Evolutionary conservation across 2,888 invertebrate genomes (phyloP).

Genomic region (Rhamphomyia laevipes): DNA sequence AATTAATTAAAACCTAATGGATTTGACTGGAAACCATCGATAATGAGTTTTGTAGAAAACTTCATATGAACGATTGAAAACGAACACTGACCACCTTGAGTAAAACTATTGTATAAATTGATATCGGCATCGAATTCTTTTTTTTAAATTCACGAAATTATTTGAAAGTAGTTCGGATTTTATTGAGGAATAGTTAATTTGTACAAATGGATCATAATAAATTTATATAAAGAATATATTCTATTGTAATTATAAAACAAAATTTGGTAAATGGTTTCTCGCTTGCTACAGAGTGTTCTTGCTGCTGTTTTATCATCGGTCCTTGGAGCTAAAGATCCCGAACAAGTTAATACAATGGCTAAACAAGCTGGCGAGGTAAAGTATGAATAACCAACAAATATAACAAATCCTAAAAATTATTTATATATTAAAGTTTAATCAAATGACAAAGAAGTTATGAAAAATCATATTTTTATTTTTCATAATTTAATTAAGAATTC

Average conservation of each 20-base stretch:
- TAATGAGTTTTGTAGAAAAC: no score
- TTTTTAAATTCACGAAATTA: no score
- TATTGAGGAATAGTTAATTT: no score
- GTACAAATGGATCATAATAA: no score
- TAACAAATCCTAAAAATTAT: not conserved
- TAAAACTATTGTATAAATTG: no score
- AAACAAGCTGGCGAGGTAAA: conserved; percentile 93
- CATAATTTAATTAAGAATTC: not conserved
- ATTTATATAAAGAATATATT: no score
- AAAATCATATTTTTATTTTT: not conserved
- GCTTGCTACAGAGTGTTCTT: conserved; percentile 77
- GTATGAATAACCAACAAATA: conserved; percentile 8
- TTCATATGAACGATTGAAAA: no score
- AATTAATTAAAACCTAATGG: no score
- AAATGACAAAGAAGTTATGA: not conserved
- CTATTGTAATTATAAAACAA: conserved; percentile 5
- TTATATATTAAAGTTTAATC: not conserved
- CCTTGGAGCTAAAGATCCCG: conserved; percentile 83
- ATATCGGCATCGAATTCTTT: no score
- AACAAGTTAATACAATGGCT: conserved; percentile 87
- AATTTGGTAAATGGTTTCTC: conserved; percentile 29
- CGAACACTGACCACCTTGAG: no score
- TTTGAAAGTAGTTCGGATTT: no score
- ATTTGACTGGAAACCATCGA: no score
- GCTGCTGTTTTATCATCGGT: conserved; percentile 82